Conservation (phyloP, 2,797 vertebrate genomes). For the Emydoidea blandingii region DNA sequence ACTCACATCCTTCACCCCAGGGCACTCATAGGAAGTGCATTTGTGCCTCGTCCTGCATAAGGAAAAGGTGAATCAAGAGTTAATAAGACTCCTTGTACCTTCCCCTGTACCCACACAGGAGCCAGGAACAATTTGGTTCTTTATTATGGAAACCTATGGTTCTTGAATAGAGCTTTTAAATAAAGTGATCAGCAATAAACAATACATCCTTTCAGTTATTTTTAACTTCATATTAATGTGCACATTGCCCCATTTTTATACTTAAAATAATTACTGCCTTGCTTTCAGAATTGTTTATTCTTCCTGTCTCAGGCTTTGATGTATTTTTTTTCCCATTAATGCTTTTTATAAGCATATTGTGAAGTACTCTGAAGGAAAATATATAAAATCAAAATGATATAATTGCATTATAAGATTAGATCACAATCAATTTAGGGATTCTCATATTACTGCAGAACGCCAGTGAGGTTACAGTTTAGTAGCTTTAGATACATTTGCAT, state of each 20-base stretch:
- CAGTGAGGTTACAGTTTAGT: background rate
- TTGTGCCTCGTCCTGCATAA: rapidly evolving
- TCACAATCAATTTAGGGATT: background rate
- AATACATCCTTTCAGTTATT: background rate
- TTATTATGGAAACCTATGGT: background rate
- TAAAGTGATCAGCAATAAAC: background rate
- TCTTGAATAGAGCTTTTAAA: background rate
- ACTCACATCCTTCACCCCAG: background rate
- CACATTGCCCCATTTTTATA: background rate
- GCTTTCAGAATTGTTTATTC: background rate
- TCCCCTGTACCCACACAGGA: background rate
- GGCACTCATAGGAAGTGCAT: background rate
- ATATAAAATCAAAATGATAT: background rate
- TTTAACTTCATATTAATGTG: background rate
- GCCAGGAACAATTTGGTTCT: background rate
- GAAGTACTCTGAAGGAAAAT: background rate
- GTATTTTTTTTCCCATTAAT: background rate
- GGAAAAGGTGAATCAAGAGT: background rate
- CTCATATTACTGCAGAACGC: background rate
- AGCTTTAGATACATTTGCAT: background rate
- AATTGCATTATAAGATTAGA: background rate
- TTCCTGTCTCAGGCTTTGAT: background rate
- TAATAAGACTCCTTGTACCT: background rate
- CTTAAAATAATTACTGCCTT: background rate
- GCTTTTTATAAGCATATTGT: background rate